phyloP scores from a whole-genome alignment of 2,113 vertebrate species.

The Plestiodon gilberti region DNA sequence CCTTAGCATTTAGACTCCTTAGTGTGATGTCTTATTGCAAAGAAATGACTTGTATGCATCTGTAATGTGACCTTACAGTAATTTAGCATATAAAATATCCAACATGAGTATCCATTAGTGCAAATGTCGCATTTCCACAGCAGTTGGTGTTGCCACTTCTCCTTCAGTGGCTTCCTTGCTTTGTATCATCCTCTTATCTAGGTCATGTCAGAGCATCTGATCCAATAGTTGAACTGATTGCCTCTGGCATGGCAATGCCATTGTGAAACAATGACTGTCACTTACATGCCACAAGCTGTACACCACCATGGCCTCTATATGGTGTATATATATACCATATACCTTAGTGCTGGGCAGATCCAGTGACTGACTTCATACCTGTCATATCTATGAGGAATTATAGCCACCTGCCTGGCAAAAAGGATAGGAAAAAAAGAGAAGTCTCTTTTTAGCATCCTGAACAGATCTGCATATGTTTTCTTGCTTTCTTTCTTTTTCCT shows the following conservation, averaged over 20 bases:
- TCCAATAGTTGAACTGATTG: not conserved
- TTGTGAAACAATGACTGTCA: not conserved
- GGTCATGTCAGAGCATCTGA: slow-evolving; percentile 9
- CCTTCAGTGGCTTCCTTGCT: not conserved
- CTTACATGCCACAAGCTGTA: not conserved
- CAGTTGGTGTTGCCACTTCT: not conserved
- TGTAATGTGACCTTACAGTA: not conserved
- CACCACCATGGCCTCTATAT: not conserved
- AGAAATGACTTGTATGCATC: not conserved
- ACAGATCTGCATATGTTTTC: not conserved
- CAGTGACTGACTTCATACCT: not conserved
- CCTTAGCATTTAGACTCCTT: too few relatives aligned
- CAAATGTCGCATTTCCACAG: not conserved
- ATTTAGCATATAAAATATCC: not conserved
- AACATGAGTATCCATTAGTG: not conserved
- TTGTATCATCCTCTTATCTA: not conserved
- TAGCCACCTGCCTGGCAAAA: not conserved
- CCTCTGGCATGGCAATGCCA: not conserved
- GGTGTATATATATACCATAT: too few relatives aligned
- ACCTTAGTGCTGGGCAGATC: not conserved
- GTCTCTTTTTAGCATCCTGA: not conserved
- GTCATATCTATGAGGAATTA: not conserved
- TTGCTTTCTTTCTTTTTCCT: not conserved
- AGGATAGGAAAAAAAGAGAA: not conserved
- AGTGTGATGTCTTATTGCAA: not conserved